These are phyloP conservation scores for Alca torda DNA, from an alignment of 2,797 vertebrate species.

Conservation along the genomic window DNA sequence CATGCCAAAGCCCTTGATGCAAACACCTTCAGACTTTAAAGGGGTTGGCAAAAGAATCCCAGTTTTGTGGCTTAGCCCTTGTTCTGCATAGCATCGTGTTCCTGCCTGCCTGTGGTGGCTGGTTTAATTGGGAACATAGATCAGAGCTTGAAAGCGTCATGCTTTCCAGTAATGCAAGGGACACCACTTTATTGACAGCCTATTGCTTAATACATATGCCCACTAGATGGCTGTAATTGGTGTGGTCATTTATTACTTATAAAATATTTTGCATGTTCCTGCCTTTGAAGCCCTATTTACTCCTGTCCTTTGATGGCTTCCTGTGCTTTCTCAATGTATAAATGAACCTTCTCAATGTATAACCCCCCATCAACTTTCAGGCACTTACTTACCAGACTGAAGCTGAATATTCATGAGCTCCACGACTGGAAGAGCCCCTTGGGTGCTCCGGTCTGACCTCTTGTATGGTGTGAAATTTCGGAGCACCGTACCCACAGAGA, in stretches of 20 bases:
- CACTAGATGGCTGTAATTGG: constrained; percentile 61
- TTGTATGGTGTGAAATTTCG: neutral
- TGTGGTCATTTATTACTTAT: constrained; percentile 12
- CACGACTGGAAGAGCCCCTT: neutral
- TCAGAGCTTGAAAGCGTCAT: neutral
- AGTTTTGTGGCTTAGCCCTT: neutral
- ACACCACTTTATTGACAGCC: neutral
- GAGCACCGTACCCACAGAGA: rapidly evolving
- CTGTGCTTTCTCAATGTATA: neutral
- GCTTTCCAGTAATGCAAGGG: neutral
- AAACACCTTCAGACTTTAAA: neutral
- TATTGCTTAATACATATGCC: neutral
- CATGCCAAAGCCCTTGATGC: neutral
- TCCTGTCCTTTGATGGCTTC: neutral
- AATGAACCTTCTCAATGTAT: neutral
- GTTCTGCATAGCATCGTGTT: neutral
- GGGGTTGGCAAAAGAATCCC: neutral
- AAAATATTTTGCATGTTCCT: neutral
- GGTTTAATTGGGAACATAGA: neutral
- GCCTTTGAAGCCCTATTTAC: neutral
- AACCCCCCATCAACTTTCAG: neutral
- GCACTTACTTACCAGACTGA: neutral
- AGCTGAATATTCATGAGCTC: neutral
- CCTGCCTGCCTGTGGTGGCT: neutral
- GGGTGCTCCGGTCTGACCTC: neutral